Percentiles rank a stretch among this genome's conserved stretches.
Conservation (phyloP, 2,888 invertebrate genomes). For the Leucophora obtusa region DNA sequence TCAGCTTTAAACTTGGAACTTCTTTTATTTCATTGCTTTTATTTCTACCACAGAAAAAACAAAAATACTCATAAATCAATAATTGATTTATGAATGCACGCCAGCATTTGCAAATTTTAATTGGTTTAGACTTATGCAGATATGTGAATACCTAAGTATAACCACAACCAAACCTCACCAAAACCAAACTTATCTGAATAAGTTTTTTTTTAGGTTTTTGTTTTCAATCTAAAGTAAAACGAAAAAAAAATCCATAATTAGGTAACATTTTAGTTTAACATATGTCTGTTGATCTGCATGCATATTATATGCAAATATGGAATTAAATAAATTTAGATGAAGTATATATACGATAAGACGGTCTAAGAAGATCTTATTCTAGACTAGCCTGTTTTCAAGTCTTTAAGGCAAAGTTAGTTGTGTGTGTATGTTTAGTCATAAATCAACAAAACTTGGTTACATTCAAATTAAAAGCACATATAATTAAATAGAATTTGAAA, state of each 20-base stretch:
- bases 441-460: constrained; percentile 52
- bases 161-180: not conserved
- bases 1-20: constrained; percentile 44
- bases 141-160: constrained; percentile 9
- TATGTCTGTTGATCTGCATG: constrained; percentile 12
- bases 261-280: constrained; percentile 54
- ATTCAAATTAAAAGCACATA: constrained; percentile 52
- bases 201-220: constrained; percentile 35
- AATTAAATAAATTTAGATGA: constrained; percentile 11
- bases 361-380: constrained; percentile 27
- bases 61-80: constrained; percentile 68
- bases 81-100: constrained; percentile 69
- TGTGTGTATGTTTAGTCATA: constrained; percentile 47
- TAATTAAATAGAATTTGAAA: constrained; percentile 60
- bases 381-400: constrained; percentile 6
- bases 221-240: not conserved
- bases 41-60: constrained; percentile 30
- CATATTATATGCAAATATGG: constrained; percentile 39
- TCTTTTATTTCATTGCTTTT: constrained; percentile 30
- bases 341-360: not conserved
- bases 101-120: constrained; percentile 65
- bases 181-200: constrained; percentile 43
- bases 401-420: constrained; percentile 30
- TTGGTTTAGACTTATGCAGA: constrained; percentile 64
- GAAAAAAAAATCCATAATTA: constrained; percentile 54